phyloP scores from a whole-genome alignment of 2,888 invertebrate species.

The Ferdinandea cuprea region DNA sequence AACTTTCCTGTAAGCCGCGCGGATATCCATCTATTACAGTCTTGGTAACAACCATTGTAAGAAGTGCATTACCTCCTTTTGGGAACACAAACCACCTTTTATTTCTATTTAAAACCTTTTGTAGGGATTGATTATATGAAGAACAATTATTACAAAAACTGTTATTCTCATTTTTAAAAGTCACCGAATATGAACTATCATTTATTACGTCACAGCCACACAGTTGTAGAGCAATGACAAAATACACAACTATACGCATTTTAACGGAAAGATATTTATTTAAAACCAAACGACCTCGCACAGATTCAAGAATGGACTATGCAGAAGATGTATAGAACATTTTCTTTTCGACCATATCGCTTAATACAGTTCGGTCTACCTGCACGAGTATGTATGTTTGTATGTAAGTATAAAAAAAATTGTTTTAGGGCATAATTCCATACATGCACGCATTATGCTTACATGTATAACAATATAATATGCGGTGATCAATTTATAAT shows the following conservation, averaged over 20 bases:
- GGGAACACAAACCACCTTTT: constrained; percentile 78
- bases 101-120: constrained; percentile 75
- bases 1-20: constrained; percentile 76
- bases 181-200: not conserved
- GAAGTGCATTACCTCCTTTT: constrained; percentile 75
- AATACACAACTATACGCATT: constrained; percentile 10
- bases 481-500: too few relatives aligned
- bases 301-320: not conserved
- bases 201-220: not conserved
- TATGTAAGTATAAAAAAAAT: too few relatives aligned
- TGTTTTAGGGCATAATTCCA: too few relatives aligned
- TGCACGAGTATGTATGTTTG: too few relatives aligned
- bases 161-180: not conserved
- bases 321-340: not conserved
- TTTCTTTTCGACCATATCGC: too few relatives aligned
- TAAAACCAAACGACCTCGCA: not conserved
- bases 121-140: constrained; percentile 23
- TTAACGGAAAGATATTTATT: not conserved
- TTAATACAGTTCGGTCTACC: too few relatives aligned
- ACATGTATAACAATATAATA: too few relatives aligned
- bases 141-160: constrained; percentile 31
- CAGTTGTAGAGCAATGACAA: not conserved
- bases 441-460: too few relatives aligned
- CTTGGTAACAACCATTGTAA: constrained; percentile 78
- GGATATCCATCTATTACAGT: constrained; percentile 77